Conservation (phyloP, 2,113 vertebrate species). For the Cephalopterus ornatus region DNA sequence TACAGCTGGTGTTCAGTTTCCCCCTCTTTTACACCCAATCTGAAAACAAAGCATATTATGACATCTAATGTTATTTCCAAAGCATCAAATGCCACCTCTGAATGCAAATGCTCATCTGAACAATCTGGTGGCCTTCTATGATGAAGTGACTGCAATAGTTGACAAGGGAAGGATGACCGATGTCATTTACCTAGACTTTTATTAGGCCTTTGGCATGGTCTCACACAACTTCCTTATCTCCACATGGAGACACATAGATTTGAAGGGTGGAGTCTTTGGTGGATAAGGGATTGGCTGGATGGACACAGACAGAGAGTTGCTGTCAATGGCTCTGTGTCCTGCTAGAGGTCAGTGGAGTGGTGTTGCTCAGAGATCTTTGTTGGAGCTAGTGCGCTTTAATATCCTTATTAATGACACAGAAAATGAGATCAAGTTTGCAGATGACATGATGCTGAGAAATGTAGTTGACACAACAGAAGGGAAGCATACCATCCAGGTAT, state of each 20-base stretch:
- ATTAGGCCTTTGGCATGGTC: background rate
- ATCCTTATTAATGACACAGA: background rate
- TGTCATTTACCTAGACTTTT: background rate
- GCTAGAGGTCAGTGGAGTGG: background rate
- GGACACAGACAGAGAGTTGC: background rate
- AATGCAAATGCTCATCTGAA: background rate
- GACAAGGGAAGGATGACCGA: background rate
- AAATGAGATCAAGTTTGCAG: background rate
- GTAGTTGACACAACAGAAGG: background rate
- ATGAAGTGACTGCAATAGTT: background rate
- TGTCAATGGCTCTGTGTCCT: background rate
- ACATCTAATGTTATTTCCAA: background rate
- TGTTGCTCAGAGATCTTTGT: background rate
- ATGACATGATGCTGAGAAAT: background rate
- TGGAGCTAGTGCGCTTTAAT: background rate
- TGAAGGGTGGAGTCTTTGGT: background rate
- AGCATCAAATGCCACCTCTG: background rate
- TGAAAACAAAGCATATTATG: background rate
- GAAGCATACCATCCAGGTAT: background rate
- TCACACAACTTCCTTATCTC: background rate
- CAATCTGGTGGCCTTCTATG: background rate
- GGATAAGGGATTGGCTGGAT: background rate
- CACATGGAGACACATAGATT: background rate
- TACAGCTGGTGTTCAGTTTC: background rate
- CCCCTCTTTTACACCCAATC: background rate